Conservation (phyloP, 2,888 invertebrate species). For the Elegia similella region DNA sequence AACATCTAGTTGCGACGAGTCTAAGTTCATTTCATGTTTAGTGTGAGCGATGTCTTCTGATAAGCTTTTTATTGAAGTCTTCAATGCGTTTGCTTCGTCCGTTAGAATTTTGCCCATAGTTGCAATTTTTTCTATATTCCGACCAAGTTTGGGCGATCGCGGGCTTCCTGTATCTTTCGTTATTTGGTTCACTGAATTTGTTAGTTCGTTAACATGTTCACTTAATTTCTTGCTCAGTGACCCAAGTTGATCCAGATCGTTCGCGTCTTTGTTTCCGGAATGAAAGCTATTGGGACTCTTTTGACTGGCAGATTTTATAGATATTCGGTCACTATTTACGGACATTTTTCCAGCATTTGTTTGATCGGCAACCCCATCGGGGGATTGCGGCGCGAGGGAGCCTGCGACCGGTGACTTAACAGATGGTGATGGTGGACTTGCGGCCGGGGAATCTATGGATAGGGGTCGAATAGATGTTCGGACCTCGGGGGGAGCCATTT, state of each 20-base stretch:
- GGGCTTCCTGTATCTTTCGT: constrained; percentile 15
- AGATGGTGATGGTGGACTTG: background rate
- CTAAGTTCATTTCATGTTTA: constrained; percentile 46
- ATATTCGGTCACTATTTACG: constrained; percentile 16
- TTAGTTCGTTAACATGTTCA: constrained; percentile 4
- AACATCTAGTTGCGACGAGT: constrained; percentile 42
- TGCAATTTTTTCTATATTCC: constrained; percentile 64
- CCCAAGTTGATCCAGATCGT: constrained; percentile 27
- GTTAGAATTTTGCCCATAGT: constrained; percentile 66
- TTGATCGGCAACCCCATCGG: background rate
- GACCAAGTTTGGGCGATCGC: constrained; percentile 39
- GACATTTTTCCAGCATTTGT: constrained; percentile 13
- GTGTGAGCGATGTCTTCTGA: constrained; percentile 58
- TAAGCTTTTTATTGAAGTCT: constrained; percentile 61
- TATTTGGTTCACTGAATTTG: background rate
- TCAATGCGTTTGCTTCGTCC: constrained; percentile 65
- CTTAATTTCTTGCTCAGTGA: constrained; percentile 11
- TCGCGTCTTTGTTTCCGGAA: background rate
- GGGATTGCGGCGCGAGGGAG: background rate
- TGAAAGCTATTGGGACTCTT: constrained; percentile 26
- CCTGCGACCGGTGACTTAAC: background rate
- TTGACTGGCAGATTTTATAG: constrained; percentile 19
- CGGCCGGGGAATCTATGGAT: background rate
- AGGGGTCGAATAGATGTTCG: background rate
- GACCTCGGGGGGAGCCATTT: background rate